phyloP scores from a whole-genome alignment of 2,797 vertebrate genomes.

The Anguilla marmorata region DNA sequence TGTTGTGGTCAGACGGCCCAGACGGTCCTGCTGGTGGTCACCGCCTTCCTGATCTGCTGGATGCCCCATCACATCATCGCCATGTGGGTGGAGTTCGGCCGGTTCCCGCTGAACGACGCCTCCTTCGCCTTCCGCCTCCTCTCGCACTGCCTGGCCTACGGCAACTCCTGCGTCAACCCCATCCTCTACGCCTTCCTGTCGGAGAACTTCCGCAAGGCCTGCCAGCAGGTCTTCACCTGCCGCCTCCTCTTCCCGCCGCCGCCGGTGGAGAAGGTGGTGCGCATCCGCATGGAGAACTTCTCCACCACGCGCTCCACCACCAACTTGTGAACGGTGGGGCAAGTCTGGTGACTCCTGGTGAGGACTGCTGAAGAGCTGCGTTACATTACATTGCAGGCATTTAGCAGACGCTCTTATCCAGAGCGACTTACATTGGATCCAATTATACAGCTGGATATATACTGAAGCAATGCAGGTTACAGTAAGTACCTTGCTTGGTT shows the following conservation, averaged over 20 bases:
- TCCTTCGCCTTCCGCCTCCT: conserved; percentile 79
- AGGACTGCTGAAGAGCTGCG: neutral
- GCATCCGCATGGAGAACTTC: conserved; percentile 75
- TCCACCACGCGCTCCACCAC: conserved; percentile 76
- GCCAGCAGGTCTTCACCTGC: conserved; percentile 70
- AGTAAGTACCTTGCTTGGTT: too few species aligned
- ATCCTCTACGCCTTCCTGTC: conserved; percentile 83
- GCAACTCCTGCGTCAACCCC: conserved; percentile 83
- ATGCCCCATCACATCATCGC: conserved; percentile 82
- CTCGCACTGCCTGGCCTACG: conserved; percentile 79
- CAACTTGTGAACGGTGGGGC: conserved; percentile 55
- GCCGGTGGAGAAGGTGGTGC: conserved; percentile 58
- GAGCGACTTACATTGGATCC: too few species aligned
- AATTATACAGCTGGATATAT: too few species aligned
- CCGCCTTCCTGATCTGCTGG: conserved; percentile 80
- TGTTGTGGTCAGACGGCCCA: conserved; percentile 71
- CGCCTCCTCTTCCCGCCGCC: conserved; percentile 48
- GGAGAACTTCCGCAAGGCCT: conserved; percentile 79
- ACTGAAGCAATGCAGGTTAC: too few species aligned
- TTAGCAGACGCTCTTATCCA: too few species aligned
- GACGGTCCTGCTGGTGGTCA: conserved; percentile 75
- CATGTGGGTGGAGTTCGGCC: conserved; percentile 82
- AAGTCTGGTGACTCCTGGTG: neutral
- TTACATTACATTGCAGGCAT: neutral
- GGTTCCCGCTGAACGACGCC: conserved; percentile 73